Evolutionary conservation across 2,797 vertebrate genomes (phyloP).

Genomic region (Channa striata): DNA sequence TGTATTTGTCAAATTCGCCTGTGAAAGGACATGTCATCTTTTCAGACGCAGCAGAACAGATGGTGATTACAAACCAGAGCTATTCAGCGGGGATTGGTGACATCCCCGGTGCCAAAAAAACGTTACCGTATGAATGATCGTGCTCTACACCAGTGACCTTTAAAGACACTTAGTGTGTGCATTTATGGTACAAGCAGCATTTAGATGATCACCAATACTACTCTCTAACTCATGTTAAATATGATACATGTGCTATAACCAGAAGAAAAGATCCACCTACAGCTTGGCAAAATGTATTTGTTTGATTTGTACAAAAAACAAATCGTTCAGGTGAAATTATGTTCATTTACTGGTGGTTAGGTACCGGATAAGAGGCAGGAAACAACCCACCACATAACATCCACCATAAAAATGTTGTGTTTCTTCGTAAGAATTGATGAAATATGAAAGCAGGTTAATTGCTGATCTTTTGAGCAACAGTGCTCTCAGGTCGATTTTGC

Average conservation of each 20-base stretch:
- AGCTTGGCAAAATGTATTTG: too few relatives aligned
- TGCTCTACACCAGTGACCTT: too few relatives aligned
- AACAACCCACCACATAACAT: neutral
- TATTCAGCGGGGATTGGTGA: neutral
- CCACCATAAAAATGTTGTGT: too few relatives aligned
- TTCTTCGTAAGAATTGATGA: neutral
- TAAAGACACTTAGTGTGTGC: too few relatives aligned
- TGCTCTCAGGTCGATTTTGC: neutral
- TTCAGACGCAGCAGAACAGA: too few relatives aligned
- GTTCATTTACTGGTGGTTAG: neutral
- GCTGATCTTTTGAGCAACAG: neutral
- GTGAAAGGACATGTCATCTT: too few relatives aligned
- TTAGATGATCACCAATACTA: too few relatives aligned
- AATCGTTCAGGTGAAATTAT: neutral
- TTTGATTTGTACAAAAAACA: neutral
- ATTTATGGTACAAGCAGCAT: too few relatives aligned
- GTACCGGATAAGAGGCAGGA: rapidly evolving
- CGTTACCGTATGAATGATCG: neutral
- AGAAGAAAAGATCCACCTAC: too few relatives aligned
- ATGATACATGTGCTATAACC: too few relatives aligned
- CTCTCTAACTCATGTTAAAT: too few relatives aligned
- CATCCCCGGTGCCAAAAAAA: neutral
- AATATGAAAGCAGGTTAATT: neutral
- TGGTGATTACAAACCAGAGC: neutral
- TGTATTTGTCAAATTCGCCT: neutral